Evolutionary conservation across 2,113 vertebrate species (phyloP).

Genomic region (Serinus canaria): DNA sequence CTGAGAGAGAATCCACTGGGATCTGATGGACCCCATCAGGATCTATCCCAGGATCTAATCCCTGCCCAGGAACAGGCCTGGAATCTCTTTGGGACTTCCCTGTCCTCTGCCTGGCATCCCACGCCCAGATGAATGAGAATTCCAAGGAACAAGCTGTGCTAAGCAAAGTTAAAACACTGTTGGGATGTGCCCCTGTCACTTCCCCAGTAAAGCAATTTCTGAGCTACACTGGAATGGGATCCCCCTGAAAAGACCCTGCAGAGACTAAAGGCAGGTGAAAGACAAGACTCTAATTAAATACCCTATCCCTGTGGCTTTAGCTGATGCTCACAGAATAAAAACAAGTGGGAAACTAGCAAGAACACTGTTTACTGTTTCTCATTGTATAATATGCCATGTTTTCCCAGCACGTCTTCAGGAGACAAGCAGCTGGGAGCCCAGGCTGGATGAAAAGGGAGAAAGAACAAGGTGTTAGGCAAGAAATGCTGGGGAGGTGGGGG

Average conservation of each 20-base stretch:
- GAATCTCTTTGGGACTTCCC: neutral
- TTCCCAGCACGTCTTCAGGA: slow-evolving; percentile 16
- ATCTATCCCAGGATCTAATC: neutral
- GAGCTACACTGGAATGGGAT: neutral
- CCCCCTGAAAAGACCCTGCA: neutral
- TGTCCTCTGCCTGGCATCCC: neutral
- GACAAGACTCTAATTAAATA: slow-evolving; percentile 35
- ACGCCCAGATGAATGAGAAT: neutral
- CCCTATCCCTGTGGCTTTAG: neutral
- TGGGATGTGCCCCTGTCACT: neutral
- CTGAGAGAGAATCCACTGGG: neutral
- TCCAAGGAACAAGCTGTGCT: neutral
- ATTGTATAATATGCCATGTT: slow-evolving; percentile 22
- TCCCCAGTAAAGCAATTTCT: neutral
- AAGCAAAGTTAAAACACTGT: neutral
- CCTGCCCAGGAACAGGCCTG: neutral
- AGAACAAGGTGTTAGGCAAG: neutral
- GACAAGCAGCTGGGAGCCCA: neutral
- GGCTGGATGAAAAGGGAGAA: neutral
- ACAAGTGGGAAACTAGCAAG: slow-evolving; percentile 20
- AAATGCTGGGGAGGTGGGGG: neutral
- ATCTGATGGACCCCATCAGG: neutral
- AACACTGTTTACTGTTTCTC: neutral
- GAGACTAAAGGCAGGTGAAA: neutral
- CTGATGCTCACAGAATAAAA: slow-evolving; percentile 33